Base-by-base conservation (phyloP, 2,797 vertebrate species). In the Ispidina picta region DNA sequence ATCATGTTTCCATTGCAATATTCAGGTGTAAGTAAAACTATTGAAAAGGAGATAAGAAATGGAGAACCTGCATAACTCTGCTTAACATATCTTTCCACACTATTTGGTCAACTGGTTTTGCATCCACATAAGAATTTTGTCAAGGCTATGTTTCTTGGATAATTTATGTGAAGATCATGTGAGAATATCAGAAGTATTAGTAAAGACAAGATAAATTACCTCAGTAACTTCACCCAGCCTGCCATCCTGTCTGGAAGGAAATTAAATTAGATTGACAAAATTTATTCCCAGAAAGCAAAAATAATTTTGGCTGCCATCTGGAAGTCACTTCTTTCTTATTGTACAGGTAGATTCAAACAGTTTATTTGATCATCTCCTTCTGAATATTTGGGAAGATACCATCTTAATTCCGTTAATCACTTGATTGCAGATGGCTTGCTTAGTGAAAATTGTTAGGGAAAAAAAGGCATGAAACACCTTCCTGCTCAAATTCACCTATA, bases 1-100 rank as follows among this genome's bases (percentile, higher is more conserved):
- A 56, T 2, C 5, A 22, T 0, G 0, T 63, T 86, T 76, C 31
- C 1, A 0, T 33, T 76, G 31, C 21, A 48, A 17, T 18, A 26
- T 86, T 79, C n/a, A 55, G 6, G 6, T 73, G 26, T 72, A 65
- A 83, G 29, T 49, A 68, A 60, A 81, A 62, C 8, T 54, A 25
- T 55, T 74, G 55, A 89, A 37, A 17, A 58, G 15, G 22, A 72
- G 14, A 51, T 48, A 86, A 70, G 10, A 19, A 79, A 15, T 23
- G 11, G 8, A 88, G 7, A 84, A 56, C 29, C 69, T 76, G 10
- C 15, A 31, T 75, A 19, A 35, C 39, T 69, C 9, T 12, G 43
- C 41, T 41, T 56, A 52, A 44, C 20, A n/a, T 31, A 72, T 15
- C 20, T 15, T 82, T 86, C 28, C 11, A 11, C 22, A 17, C 3